A percentile compares a stretch with the other conserved stretches of the same genome.
Evolutionary conservation across 2,113 vertebrate genomes (phyloP).

Genomic region (Uria aalge): DNA sequence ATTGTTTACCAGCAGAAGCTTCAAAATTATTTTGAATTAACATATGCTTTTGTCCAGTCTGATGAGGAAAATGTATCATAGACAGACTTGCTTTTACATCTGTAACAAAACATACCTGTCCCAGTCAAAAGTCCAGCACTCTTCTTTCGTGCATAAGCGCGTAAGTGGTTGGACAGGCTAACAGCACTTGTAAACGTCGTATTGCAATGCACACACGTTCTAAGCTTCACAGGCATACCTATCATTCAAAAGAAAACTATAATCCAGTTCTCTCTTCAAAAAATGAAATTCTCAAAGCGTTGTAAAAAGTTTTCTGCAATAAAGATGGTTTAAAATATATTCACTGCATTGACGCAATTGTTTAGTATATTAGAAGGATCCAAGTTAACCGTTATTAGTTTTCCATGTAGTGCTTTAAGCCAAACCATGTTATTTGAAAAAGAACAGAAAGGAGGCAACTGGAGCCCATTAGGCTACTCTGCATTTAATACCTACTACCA

Average conservation of each 20-base stretch:
- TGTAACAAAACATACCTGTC: slow-evolving; percentile 82
- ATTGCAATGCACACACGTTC: slow-evolving; percentile 92
- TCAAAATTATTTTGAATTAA: slow-evolving; percentile 68
- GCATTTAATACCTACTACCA: slow-evolving; percentile 56
- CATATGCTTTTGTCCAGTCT: slow-evolving; percentile 73
- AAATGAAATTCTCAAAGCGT: slow-evolving; percentile 77
- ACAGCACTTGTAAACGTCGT: slow-evolving; percentile 93
- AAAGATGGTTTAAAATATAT: slow-evolving; percentile 73
- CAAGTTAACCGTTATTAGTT: slow-evolving; percentile 64
- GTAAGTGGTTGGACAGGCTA: slow-evolving; percentile 89
- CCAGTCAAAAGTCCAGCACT: slow-evolving; percentile 84
- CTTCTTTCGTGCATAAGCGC: slow-evolving; percentile 86
- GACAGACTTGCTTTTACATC: slow-evolving; percentile 76
- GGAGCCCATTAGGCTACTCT: slow-evolving; percentile 47
- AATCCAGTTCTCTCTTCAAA: slow-evolving; percentile 81
- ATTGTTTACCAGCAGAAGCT: slow-evolving; percentile 61
- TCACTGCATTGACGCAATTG: slow-evolving; percentile 65
- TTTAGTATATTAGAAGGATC: slow-evolving; percentile 65
- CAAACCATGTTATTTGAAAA: slow-evolving; percentile 62
- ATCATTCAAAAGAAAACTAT: slow-evolving; percentile 86
- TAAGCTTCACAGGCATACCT: slow-evolving; percentile 84
- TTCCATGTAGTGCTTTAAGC: slow-evolving; percentile 66
- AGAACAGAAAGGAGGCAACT: slow-evolving; percentile 58
- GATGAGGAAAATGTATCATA: slow-evolving; percentile 74
- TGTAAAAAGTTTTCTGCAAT: slow-evolving; percentile 76